Base-by-base conservation (phyloP, 1,140 invertebrate species). In the Zophobas atratus region DNA sequence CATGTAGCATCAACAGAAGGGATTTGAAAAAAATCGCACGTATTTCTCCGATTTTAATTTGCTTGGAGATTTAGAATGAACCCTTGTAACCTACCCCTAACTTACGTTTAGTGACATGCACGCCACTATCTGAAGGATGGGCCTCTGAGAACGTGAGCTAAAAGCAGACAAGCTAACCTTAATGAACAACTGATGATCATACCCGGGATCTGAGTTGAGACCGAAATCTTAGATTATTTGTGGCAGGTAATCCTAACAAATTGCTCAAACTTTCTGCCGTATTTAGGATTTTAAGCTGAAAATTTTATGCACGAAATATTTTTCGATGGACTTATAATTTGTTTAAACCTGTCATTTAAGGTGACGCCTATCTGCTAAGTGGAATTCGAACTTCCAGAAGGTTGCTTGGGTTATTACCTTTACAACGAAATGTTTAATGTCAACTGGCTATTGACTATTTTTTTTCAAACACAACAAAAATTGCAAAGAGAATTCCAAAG, bases 151-250 rank as follows among this genome's bases (percentile, higher is more conserved):
- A 73, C 71, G 71, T 73, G 71, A 53, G 49, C 71, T 53, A 53
- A 38, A 73, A 73, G 49, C 71, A 55, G 71, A 73, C 71, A 73
- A 73, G 71, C 49, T 36, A 73, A 38, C 71, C 55, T 73, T 73
- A 73, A 73, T 73, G 71, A 73, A 73, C 71, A 73, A 73, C 71
- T 49, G 71, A 73, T 73, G 71, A 73, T 73, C 55, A 73, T 73
- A 56, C 49, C 34, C n/a, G 8, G 71, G 71, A 71, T 71, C 43
- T 32, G 39, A 56, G 35, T 20, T n/a, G 43, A 67, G 60, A 6
- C 38, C n/a, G 39, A 73, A 73, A 73, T 73, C 71, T 73, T 43
- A 35, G 71, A 73, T 38, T 56, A 73, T 38, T 73, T 43, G 49
- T 38, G 36, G 38, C 33, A 39, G 71, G 55, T 56, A 43, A 73